These are phyloP conservation scores for Sminthopsis crassicaudata DNA, from an alignment of 2,113 vertebrate species.

Conservation along the genomic window DNA sequence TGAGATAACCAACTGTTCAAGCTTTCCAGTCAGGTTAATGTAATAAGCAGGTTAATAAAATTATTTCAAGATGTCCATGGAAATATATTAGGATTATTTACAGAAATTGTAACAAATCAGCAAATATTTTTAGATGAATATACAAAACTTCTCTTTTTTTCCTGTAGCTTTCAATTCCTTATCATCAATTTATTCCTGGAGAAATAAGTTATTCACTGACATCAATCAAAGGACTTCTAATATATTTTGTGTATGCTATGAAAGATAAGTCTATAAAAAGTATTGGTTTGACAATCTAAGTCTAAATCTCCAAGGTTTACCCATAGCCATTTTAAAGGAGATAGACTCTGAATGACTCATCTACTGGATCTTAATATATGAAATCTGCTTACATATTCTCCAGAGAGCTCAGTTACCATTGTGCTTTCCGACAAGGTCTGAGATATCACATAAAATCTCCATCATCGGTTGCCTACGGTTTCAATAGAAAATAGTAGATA, in stretches of 20 bases:
- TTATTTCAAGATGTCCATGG: neutral
- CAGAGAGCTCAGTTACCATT: neutral
- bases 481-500: neutral
- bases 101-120: neutral
- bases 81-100: neutral
- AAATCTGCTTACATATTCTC: neutral
- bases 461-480: neutral
- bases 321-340: constrained; percentile 34
- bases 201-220: neutral
- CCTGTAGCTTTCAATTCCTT: neutral
- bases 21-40: neutral
- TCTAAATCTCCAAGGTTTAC: constrained; percentile 17
- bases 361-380: neutral
- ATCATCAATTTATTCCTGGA: neutral
- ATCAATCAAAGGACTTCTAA: neutral
- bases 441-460: neutral
- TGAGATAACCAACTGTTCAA: neutral
- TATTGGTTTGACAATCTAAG: neutral
- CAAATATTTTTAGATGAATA: neutral
- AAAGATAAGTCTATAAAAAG: constrained; percentile 17
- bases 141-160: neutral
- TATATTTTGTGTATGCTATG: neutral
- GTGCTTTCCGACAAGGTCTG: neutral
- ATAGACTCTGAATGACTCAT: neutral
- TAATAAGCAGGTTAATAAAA: neutral